Base-by-base conservation (phyloP, 1,140 invertebrate species). In the Diorhabda elongata region DNA sequence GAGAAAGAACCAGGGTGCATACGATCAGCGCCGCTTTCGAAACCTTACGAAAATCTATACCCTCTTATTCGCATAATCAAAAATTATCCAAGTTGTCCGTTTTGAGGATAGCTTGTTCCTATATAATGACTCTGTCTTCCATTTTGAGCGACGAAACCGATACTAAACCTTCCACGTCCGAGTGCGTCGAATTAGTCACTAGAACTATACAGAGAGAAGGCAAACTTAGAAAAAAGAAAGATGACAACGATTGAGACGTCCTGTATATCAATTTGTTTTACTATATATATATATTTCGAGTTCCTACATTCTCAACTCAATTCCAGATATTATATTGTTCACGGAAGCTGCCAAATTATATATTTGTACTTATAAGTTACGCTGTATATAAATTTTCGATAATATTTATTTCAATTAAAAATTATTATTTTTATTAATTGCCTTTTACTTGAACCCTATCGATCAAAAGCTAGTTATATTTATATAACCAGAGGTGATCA, bases 1-100 rank as follows among this genome's bases (percentile, higher is more conserved):
- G 95, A 2, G 95, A 98, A 81, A 83, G 95, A 47, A 95, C 95
- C 5, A 84, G 95, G 58, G 95, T 98, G 2, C 95, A 98, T 80
- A 97, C 95, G 0, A 97, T 98, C 70, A 96, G 94, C 77, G 95
- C 95, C 0, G 95, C 95, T 0, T 98, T 97, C 81, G 95, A 98
- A 66, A 95, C 92, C 0, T 83, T 98, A 2, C 85, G 95, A 47
- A 85, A 85, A 52, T 86, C 94, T 1, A 90, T 98, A 8, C 95
- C 95, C 0, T 89, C 94, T 0, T 97, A 96, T 77, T 95, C 94
- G 4, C 92, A 95, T 80, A 94, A 94, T 78, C 95, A 97, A 79
- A 96, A 97, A 82, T 85, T 97, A 5, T 96, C 93, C 0, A 97
- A 97, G 79, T 80, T 98, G 42, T 95, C 94, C 0, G 94, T 97